Evolutionary conservation across 2,113 vertebrate species (phyloP).

Genomic region (Brevimyrus niger): DNA sequence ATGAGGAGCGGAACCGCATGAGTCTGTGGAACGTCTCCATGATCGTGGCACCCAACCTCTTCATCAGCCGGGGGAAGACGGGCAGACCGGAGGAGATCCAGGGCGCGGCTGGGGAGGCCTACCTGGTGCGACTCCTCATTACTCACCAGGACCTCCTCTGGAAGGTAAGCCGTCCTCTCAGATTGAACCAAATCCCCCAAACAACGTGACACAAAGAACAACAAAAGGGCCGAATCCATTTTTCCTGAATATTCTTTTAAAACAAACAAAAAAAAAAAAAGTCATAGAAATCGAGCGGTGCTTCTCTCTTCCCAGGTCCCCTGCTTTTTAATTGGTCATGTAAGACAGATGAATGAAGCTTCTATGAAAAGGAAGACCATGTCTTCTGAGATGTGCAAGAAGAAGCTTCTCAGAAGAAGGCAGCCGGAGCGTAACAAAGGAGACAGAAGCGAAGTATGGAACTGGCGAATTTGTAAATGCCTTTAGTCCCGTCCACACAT

Average conservation of each 20-base stretch:
- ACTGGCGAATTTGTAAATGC: not conserved
- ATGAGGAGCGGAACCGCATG: slow-evolving; percentile 89
- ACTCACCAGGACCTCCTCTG: slow-evolving; percentile 86
- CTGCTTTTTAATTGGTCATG: slow-evolving; percentile 79
- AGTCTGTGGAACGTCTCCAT: slow-evolving; percentile 93
- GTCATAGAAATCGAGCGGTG: not conserved
- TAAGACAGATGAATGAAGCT: slow-evolving; percentile 85
- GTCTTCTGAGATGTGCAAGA: slow-evolving; percentile 62
- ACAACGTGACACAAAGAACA: not conserved
- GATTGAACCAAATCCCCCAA: not conserved
- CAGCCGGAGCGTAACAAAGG: slow-evolving; percentile 69
- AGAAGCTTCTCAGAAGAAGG: slow-evolving; percentile 69
- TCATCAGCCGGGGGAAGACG: slow-evolving; percentile 70
- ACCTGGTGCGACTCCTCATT: slow-evolving; percentile 78
- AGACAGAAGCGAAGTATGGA: slow-evolving; percentile 64
- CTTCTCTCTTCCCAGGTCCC: slow-evolving; percentile 65
- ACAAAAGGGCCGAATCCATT: not conserved
- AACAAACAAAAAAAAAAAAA: not conserved
- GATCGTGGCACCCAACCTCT: slow-evolving; percentile 91
- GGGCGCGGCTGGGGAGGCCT: slow-evolving; percentile 70
- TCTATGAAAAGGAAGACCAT: slow-evolving; percentile 67
- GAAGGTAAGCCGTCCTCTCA: slow-evolving; percentile 65
- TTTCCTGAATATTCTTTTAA: not conserved
- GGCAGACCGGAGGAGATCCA: slow-evolving; percentile 73
- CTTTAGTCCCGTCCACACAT: not conserved